A percentile compares a stretch with the other conserved stretches of the same genome.
Evolutionary conservation across 2,113 vertebrate genomes (phyloP).

Genomic region (Onychostoma macrolepis): DNA sequence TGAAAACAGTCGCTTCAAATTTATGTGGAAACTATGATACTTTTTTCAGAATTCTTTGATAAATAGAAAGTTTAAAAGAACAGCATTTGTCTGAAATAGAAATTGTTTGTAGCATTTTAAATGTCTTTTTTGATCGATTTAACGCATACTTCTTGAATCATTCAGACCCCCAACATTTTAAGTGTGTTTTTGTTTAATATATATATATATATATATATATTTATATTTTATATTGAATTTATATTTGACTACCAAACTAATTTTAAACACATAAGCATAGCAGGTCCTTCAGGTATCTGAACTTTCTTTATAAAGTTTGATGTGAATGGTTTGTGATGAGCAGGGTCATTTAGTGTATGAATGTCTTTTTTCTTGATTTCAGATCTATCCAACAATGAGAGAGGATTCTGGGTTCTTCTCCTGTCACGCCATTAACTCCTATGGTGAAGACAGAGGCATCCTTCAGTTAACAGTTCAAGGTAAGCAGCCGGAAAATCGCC

Average conservation of each 20-base stretch:
- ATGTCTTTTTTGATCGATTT: background rate
- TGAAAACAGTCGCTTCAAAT: too few relatives aligned
- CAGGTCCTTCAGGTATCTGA: too few relatives aligned
- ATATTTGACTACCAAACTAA: background rate
- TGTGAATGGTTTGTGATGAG: background rate
- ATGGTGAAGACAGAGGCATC: constrained; percentile 96
- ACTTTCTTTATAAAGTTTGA: too few relatives aligned
- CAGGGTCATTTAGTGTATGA: background rate
- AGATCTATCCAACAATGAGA: constrained; percentile 96
- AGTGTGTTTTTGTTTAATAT: background rate
- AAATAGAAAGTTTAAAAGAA: background rate
- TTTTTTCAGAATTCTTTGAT: background rate
- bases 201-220: background rate
- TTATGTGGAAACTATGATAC: background rate
- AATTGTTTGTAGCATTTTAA: background rate
- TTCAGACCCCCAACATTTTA: background rate
- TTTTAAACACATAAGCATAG: too few relatives aligned
- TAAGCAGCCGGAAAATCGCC: constrained; percentile 59
- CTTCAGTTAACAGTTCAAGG: constrained; percentile 99
- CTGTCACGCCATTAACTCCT: constrained; percentile 98
- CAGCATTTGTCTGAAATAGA: background rate
- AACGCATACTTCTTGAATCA: background rate
- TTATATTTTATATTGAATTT: background rate
- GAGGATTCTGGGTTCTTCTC: constrained; percentile 99
- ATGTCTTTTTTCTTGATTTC: background rate